These are phyloP conservation scores for Heloderma charlesbogerti DNA, from an alignment of 2,113 vertebrate species.

Conservation along the genomic window DNA sequence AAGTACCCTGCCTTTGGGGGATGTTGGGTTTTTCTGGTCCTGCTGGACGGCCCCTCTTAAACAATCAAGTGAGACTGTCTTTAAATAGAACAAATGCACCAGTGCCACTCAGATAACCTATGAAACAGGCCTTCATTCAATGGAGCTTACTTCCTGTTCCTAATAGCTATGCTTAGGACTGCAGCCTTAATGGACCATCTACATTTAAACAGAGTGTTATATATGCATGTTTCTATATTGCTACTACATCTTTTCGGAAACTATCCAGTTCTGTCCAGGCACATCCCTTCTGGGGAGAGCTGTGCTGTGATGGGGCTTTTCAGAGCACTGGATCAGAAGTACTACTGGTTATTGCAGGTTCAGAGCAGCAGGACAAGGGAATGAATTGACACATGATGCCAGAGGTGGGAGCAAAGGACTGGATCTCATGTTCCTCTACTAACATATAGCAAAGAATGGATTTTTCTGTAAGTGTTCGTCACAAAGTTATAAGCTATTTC, in stretches of 20 bases:
- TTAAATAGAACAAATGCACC: background rate
- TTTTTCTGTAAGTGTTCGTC: background rate
- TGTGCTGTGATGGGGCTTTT: background rate
- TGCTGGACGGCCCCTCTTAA: conserved; percentile 2
- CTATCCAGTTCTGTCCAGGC: no score
- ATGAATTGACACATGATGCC: background rate
- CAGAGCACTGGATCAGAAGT: background rate
- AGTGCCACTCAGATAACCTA: background rate
- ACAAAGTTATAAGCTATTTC: background rate
- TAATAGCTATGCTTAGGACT: background rate
- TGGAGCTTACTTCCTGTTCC: background rate
- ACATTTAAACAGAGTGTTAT: conserved; percentile 22
- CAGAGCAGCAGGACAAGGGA: background rate
- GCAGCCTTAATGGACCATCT: background rate
- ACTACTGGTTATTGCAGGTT: background rate
- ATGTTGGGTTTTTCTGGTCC: background rate
- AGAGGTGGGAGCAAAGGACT: background rate
- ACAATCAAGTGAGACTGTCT: background rate
- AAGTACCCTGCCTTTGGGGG: background rate
- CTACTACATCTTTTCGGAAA: background rate
- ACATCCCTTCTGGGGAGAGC: no score
- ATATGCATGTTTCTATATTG: background rate
- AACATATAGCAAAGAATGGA: background rate
- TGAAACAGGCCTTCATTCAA: background rate
- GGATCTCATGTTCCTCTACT: background rate